Base-by-base conservation (phyloP, 2,888 invertebrate genomes). In the Chymomyza procnemis region DNA sequence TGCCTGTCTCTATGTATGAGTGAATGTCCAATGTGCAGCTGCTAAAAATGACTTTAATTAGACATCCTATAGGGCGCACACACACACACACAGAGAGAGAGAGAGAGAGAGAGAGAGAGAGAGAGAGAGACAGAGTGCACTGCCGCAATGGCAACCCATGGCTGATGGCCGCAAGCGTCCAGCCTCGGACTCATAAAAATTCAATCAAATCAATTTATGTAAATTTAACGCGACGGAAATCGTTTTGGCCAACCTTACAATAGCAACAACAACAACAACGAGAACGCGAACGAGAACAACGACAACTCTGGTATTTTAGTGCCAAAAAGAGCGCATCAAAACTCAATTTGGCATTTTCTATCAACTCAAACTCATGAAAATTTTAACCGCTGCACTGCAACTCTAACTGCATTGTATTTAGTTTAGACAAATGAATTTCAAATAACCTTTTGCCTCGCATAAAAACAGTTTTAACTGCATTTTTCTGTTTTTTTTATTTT, bases 151-250 rank as follows among this genome's bases (percentile, higher is more conserved):
- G 22, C 18, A 18, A 3, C n/a, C n/a, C 21, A 56, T 22, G 56
- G n/a, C 34, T 18, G 50, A 16, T n/a, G 18, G 50, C 34, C 34
- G 12, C 34, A 41, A 41, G 55, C 55, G 61, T 18, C 50, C 16
- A 50, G 34, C 12, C 22, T 54, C 63, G 57, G 16, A 83, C 85
- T 88, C 85, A 89, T 89, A 88, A 90, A 89, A 90, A 90, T 90
- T 89, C 89, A 89, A 90, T 90, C 90, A 90, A 90, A 90, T 90
- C 90, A 90, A 90, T 90, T 90, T 90, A 90, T 90, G 90, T 87
- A 90, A 90, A 90, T 90, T 90, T 89, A 89, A 90, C 89, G 88
- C 83, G 76, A 75, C 74, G 66, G 64, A 67, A 67, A 67, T 62
- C 59, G 62, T 67, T 61, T 66, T 66, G 57, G 46, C 56, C 56